Evolutionary conservation across 2,888 invertebrate genomes (phyloP).

Genomic region (Lochmaea capreae): DNA sequence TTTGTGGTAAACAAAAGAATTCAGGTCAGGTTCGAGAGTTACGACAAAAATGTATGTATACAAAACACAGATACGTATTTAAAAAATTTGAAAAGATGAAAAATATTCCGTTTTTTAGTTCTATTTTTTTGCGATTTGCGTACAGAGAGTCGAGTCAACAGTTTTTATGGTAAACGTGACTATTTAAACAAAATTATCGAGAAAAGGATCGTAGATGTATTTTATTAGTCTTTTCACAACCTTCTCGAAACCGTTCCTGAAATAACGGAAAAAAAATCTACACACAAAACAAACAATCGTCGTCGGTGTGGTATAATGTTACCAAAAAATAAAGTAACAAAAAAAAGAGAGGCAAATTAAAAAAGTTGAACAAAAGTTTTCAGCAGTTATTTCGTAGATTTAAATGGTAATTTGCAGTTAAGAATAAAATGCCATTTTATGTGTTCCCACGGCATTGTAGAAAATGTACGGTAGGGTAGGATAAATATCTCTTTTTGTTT

Average conservation of each 20-base stretch:
- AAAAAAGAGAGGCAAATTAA: conserved; percentile 27
- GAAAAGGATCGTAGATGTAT: no score
- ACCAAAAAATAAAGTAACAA: conserved; percentile 11
- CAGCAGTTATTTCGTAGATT: conserved; percentile 31
- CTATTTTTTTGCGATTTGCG: no score
- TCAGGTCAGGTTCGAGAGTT: conserved; percentile 15
- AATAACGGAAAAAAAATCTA: neutral
- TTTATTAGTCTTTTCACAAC: no score
- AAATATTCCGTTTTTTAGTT: no score
- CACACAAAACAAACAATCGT: conserved; percentile 8
- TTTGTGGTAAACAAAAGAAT: conserved; percentile 18
- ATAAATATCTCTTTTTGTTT: conserved; percentile 32
- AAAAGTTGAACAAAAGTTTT: conserved; percentile 36
- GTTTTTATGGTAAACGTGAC: no score
- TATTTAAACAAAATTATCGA: no score
- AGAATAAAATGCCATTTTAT: conserved; percentile 30
- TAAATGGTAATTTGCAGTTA: conserved; percentile 38
- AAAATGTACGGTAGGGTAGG: conserved; percentile 20
- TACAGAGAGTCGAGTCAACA: no score
- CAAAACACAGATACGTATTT: neutral
- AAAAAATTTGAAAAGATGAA: neutral
- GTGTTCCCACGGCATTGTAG: conserved; percentile 30
- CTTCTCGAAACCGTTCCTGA: no score
- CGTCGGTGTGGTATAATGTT: conserved; percentile 10
- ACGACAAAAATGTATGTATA: neutral